Conservation (phyloP, 2,113 vertebrate genomes). For the Aegithalos caudatus region DNA sequence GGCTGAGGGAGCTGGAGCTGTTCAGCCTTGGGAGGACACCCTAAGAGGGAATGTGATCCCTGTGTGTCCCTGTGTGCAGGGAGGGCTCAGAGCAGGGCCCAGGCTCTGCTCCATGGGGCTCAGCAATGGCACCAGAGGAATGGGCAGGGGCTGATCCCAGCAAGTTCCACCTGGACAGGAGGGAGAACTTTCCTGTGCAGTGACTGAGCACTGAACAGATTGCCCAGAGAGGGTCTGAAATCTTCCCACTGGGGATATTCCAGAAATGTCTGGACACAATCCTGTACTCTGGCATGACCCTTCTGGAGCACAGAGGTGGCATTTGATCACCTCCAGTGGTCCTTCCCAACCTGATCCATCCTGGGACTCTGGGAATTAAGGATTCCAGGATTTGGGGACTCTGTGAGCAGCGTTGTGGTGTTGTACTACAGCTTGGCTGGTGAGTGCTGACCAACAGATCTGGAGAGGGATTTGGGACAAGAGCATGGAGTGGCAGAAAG, state of each 20-base stretch:
- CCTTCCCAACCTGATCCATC: background rate
- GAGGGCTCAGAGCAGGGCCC: background rate
- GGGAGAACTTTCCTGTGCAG: background rate
- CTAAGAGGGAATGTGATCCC: background rate
- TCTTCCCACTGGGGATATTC: background rate
- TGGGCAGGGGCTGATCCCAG: background rate
- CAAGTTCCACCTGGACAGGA: background rate
- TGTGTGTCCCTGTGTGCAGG: background rate
- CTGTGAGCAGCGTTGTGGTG: accelerated
- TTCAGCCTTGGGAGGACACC: background rate
- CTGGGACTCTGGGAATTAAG: background rate
- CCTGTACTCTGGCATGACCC: background rate
- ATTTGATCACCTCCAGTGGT: accelerated
- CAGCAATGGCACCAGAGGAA: background rate
- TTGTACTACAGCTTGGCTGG: accelerated
- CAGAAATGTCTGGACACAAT: accelerated
- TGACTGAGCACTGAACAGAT: background rate
- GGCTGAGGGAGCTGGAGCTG: background rate
- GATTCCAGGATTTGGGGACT: background rate
- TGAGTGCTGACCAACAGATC: background rate
- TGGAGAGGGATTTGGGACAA: background rate
- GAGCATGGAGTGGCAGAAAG: accelerated
- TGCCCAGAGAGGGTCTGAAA: accelerated
- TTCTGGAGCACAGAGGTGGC: accelerated
- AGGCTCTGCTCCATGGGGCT: background rate